phyloP scores from a whole-genome alignment of 2,113 vertebrate species.

The Pampusana beccarii region DNA sequence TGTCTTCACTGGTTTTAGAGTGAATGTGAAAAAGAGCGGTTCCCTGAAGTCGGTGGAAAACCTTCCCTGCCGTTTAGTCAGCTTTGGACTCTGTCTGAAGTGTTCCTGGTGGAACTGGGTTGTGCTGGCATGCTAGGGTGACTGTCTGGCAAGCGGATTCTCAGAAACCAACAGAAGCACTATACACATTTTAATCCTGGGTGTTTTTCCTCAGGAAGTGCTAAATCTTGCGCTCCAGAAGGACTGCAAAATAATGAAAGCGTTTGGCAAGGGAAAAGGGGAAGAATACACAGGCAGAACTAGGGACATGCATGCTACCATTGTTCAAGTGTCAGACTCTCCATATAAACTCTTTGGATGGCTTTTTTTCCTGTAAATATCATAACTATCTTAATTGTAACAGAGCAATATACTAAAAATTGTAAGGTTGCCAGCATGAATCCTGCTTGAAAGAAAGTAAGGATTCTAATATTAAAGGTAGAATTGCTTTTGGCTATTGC shows the following conservation, averaged over 20 bases:
- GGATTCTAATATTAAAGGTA: neutral
- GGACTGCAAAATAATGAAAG: neutral
- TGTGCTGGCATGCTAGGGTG: neutral
- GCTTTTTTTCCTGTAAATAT: neutral
- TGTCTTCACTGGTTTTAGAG: neutral
- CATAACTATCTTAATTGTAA: neutral
- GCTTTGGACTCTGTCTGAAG: neutral
- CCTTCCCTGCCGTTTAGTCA: neutral
- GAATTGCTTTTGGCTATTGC: neutral
- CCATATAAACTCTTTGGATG: neutral
- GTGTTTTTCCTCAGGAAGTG: slow-evolving; percentile 21
- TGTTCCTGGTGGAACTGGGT: neutral
- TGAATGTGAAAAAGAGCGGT: neutral
- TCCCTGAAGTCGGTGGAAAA: neutral
- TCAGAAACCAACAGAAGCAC: slow-evolving; percentile 22
- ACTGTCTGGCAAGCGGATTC: neutral
- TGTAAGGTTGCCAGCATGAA: neutral
- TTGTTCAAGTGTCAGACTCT: neutral
- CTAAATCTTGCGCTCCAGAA: neutral
- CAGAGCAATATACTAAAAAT: neutral
- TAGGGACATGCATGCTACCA: neutral
- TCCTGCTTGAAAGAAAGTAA: neutral
- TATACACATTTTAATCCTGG: neutral
- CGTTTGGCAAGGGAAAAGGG: neutral
- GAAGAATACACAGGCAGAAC: neutral